Percentiles rank a stretch among this genome's conserved stretches.
Evolutionary conservation across 2,888 invertebrate genomes (phyloP).

Genomic region (Temnothorax ravouxi): DNA sequence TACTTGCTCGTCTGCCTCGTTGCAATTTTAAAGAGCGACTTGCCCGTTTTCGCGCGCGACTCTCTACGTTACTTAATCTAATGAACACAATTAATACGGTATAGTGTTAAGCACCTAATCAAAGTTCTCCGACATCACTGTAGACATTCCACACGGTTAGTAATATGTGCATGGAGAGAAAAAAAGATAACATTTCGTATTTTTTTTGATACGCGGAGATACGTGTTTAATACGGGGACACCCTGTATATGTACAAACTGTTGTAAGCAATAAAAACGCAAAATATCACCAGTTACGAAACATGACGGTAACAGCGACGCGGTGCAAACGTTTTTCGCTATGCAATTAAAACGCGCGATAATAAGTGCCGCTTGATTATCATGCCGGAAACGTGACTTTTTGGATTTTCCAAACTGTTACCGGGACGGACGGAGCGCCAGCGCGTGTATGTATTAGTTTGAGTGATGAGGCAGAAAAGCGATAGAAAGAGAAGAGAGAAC

Average conservation of each 20-base stretch:
- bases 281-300: slow-evolving; percentile 14
- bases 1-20: slow-evolving; percentile 28
- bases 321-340: slow-evolving; percentile 58
- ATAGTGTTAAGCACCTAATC: neutral
- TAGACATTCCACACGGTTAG: neutral
- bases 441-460: slow-evolving; percentile 61
- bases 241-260: neutral
- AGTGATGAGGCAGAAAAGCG: slow-evolving; percentile 36
- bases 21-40: slow-evolving; percentile 46
- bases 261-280: slow-evolving; percentile 22
- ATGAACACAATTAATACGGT: slow-evolving; percentile 27
- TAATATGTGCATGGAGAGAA: neutral
- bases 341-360: slow-evolving; percentile 72
- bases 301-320: slow-evolving; percentile 26
- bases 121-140: too few species aligned
- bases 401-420: slow-evolving; percentile 73
- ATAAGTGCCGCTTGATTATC: slow-evolving; percentile 74
- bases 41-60: neutral
- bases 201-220: neutral
- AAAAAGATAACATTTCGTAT: neutral
- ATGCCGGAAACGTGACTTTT: slow-evolving; percentile 77
- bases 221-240: neutral
- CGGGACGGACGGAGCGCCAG: slow-evolving; percentile 34
- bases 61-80: slow-evolving; percentile 22
- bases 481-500: neutral